Conservation (phyloP, 1,140 invertebrate species). For the Propsilocerus akamusi region DNA sequence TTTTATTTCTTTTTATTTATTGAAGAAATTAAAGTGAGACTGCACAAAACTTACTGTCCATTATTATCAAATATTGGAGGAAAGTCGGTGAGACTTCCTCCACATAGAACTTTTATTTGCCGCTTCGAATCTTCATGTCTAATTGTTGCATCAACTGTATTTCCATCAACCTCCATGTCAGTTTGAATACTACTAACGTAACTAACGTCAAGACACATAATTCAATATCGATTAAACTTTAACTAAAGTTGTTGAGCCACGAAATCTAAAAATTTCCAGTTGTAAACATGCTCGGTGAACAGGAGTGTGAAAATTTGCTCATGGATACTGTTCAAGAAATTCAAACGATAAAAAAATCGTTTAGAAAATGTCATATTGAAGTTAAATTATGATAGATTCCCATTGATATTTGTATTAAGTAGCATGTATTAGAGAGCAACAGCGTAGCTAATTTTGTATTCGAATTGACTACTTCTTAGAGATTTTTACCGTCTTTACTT, state of each 20-base stretch:
- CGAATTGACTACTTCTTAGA: too few species aligned
- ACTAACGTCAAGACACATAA: neutral
- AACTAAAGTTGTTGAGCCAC: neutral
- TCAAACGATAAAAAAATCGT: too few species aligned
- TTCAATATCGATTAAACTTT: neutral
- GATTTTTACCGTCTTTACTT: too few species aligned
- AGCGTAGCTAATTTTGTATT: too few species aligned
- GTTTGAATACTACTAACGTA: neutral
- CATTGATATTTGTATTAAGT: too few species aligned
- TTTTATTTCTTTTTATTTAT: neutral
- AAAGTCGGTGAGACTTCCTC: constrained; percentile 38
- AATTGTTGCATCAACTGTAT: constrained; percentile 7
- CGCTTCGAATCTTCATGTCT: constrained; percentile 7
- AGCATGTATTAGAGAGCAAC: too few species aligned
- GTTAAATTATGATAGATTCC: too few species aligned
- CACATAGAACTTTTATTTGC: constrained; percentile 26
- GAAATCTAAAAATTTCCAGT: too few species aligned
- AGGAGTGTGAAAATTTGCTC: too few species aligned
- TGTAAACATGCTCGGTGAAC: too few species aligned
- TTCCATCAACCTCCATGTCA: neutral
- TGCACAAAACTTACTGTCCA: constrained; percentile 33
- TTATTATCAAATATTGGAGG: constrained; percentile 38
- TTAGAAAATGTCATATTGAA: too few species aligned
- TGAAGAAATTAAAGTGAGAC: constrained; percentile 3
- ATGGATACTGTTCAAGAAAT: too few species aligned